Base-by-base conservation (phyloP, 1,140 invertebrate genomes). In the Archivesica marissinica region DNA sequence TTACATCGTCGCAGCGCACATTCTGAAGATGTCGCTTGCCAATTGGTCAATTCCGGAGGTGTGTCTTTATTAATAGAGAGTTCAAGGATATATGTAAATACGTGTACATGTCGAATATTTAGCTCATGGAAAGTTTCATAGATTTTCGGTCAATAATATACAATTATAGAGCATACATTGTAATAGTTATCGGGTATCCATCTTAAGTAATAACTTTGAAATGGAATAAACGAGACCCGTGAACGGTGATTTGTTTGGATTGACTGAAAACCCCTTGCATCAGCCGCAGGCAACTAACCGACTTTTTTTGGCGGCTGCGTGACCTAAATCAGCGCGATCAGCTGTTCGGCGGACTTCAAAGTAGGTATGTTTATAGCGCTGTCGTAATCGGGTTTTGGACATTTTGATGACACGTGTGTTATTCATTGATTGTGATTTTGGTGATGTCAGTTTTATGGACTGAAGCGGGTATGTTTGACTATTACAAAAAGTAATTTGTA, bases 21-120 rank as follows among this genome's bases (percentile, higher is more conserved):
- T 64, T 28, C 59, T 35, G 20, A 13, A 17, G 15, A 35, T 64
- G 30, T 30, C 38, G 30, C 13, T 25, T 72, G 47, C 9, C 54
- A 39, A 85, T 85, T 85, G 82, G 82, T 39, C 64, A 66, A 77
- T 41, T 38, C 9, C 66, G 82, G 82, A 85, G 82, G 82, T 85
- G 82, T 85, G 82, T 85, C 74, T 72, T 41, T 56, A 41, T 39
- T 23, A 39, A 68, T 41, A 33, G 17, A 23, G 39, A 47, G 39
- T 38, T 75, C 35, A 85, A 64, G 76, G 76, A 38, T 59, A 41
- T 78, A 78, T 78, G 76, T 78, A 78, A 78, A 78, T 64, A 44
- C 25, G 17, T 78, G n/a, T 78, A 64, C 52, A 78, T 59, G 52
- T 61, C 13, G 2, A 28, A 11, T 23, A 35, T 61, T 28, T 64